Evolutionary conservation across 1,140 invertebrate species (phyloP), one percentile per base, ranked within the genome.

Genomic region (Calephelis nemesis): DNA sequence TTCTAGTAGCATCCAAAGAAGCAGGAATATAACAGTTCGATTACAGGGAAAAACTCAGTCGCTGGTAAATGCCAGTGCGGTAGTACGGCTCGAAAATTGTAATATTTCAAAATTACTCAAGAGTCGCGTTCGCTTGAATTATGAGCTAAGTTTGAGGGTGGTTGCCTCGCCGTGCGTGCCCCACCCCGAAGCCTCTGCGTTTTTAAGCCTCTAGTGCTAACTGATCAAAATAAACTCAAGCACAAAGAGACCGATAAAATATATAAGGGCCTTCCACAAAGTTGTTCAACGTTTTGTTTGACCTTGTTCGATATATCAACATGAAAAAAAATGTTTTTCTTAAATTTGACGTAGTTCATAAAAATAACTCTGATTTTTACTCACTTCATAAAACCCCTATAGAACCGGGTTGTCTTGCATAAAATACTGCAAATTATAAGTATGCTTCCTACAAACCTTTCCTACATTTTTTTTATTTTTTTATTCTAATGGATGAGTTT

Each of bases 21-120:
- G 62, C 4, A 30, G 62, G 19, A 49, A 15, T 15, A 30, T 30
- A 45, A 63, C 64, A 63, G 65, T 74, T 68, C 70, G 70, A 68
- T 72, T 74, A 62, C 63, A 69, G 68, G 50, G 65, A 67, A 69
- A 71, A 73, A 60, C 73, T 73, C 15, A 54, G 58, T 60, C 52
- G 45, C 80, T 76, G 76, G 81, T 79, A 87, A 86, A 80, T 71
- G 70, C 72, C 79, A 74, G 70, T 74, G 80, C 75, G 78, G 83
- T 75, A 79, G 70, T 4, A 30, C 30, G 79, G 77, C 83, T 83
- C 77, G 85, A 88, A 88, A 90, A 89, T 89, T 89, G 89, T 91
- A 90, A 91, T 91, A 91, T 91, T 91, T 91, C 89, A 91, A 91
- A 91, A 91, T 91, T 91, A 91, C 87, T 91, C 87, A 91, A 84